These are phyloP conservation scores for Malurus melanocephalus DNA, from an alignment of 2,113 vertebrate species.

Conservation along the genomic window DNA sequence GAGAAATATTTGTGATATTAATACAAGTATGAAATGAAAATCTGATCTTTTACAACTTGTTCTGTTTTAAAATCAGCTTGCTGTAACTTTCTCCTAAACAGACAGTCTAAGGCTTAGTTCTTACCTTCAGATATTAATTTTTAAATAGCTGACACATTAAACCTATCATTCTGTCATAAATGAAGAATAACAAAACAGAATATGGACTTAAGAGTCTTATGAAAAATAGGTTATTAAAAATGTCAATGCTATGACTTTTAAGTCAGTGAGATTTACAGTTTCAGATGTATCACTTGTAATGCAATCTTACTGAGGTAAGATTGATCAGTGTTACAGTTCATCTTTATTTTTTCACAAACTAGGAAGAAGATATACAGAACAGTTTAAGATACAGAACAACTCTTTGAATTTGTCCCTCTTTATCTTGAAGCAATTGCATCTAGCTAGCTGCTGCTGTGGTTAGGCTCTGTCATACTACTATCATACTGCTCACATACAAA, in stretches of 20 bases:
- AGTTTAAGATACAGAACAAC: not conserved
- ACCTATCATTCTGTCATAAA: not conserved
- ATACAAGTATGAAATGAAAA: not conserved
- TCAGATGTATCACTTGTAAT: not conserved
- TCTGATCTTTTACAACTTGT: accelerated
- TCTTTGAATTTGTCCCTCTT: not conserved
- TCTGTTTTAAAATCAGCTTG: not conserved
- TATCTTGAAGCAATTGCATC: not conserved
- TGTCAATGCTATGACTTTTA: not conserved
- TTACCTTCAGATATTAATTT: not conserved
- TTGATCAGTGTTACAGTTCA: not conserved
- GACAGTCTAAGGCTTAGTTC: not conserved
- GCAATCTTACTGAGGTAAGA: not conserved
- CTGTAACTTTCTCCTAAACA: not conserved
- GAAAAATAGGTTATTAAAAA: not conserved
- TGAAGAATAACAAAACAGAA: not conserved
- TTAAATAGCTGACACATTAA: not conserved
- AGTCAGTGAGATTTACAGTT: not conserved
- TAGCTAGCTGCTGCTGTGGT: not conserved
- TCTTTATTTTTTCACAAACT: not conserved
- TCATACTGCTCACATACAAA: not conserved
- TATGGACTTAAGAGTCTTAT: not conserved
- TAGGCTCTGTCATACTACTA: not conserved
- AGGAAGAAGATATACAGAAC: not conserved
- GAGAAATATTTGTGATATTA: not conserved